Evolutionary conservation across 92 coral and sea anemone genomes (phyloP).

Genomic region (Palythoa grandiflora): DNA sequence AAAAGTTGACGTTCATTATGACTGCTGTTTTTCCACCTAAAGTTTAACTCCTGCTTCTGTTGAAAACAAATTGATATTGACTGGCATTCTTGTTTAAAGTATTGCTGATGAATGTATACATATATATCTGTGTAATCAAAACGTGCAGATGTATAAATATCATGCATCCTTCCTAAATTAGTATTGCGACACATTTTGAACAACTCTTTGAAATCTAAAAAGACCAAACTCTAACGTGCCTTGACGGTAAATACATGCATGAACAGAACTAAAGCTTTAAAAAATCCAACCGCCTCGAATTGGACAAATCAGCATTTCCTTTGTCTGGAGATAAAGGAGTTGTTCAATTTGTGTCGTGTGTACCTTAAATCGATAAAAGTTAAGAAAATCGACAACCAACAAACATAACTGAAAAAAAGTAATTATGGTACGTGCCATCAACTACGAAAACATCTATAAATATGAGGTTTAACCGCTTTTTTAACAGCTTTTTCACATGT

Average conservation of each 20-base stretch:
- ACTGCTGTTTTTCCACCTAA: background rate
- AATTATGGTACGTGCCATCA: no score
- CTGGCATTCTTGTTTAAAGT: background rate
- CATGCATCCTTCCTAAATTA: background rate
- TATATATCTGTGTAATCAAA: background rate
- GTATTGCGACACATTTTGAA: background rate
- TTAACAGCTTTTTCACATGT: no score
- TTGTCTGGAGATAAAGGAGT: background rate
- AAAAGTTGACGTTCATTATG: background rate
- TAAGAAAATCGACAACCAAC: background rate
- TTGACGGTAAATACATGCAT: background rate
- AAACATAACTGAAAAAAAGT: no score
- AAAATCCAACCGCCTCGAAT: background rate
- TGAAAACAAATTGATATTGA: background rate
- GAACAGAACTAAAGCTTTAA: no score
- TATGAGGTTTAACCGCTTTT: no score
- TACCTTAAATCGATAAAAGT: background rate
- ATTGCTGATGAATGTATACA: background rate
- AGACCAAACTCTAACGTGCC: background rate
- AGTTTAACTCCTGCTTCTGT: background rate
- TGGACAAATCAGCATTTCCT: background rate
- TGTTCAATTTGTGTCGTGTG: background rate
- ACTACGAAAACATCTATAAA: no score
- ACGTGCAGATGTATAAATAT: background rate
- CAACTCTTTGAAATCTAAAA: background rate